A percentile compares a stretch with the other conserved stretches of the same genome.
Evolutionary conservation across 2,113 vertebrate species (phyloP).

Genomic region (Ceratotherium simum): DNA sequence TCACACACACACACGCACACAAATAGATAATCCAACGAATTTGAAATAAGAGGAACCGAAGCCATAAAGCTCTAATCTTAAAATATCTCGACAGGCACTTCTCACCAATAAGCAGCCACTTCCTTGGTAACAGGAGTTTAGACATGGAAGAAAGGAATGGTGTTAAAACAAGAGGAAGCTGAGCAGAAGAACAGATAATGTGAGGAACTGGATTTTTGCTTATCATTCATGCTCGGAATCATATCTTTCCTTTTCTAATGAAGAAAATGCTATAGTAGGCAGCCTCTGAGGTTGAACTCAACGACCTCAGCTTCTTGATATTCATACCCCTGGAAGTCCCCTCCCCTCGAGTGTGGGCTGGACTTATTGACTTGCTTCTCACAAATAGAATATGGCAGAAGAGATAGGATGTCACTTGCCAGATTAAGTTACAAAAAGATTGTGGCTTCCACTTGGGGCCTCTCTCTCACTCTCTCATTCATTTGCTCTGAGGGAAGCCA

Average conservation of each 20-base stretch:
- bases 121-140: background rate
- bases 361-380: constrained; percentile 14
- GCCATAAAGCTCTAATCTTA: background rate
- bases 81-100: background rate
- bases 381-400: background rate
- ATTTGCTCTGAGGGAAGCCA: background rate
- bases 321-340: background rate
- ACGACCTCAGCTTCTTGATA: background rate
- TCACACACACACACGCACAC: no score
- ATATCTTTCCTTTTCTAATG: background rate
- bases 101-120: background rate
- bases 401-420: background rate
- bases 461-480: background rate
- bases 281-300: background rate
- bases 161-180: background rate
- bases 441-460: background rate
- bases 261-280: background rate
- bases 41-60: background rate
- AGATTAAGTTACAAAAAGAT: background rate
- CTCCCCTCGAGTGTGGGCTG: background rate
- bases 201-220: background rate
- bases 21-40: background rate
- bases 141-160: background rate
- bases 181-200: background rate
- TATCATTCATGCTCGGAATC: background rate